phyloP scores from a whole-genome alignment of 2,888 invertebrate species.

The Ectemnius continuus region DNA sequence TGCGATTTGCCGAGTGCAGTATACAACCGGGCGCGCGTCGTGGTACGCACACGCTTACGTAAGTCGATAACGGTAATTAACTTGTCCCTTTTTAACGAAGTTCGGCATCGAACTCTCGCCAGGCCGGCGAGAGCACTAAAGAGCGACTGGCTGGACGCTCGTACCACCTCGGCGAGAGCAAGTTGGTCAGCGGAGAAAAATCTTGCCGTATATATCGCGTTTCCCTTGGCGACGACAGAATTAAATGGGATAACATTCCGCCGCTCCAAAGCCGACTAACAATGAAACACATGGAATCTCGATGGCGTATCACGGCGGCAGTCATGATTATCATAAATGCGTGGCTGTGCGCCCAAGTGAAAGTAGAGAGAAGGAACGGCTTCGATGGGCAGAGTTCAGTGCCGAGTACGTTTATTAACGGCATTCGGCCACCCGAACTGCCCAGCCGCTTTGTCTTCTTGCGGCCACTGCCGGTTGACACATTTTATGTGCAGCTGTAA shows the following conservation, averaged over 20 bases:
- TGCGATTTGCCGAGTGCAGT: slow-evolving; percentile 32
- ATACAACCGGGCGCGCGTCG: neutral
- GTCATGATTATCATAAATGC: too few species aligned
- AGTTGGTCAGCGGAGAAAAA: too few species aligned
- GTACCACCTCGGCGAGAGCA: too few species aligned
- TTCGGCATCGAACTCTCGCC: slow-evolving; percentile 18
- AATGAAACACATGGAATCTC: slow-evolving; percentile 54
- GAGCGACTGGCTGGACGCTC: too few species aligned
- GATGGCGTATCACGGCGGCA: slow-evolving; percentile 5
- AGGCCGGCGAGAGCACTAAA: neutral
- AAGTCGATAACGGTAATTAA: slow-evolving; percentile 57
- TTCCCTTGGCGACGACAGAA: slow-evolving; percentile 22
- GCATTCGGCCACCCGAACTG: slow-evolving; percentile 12
- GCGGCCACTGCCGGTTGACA: slow-evolving; percentile 14
- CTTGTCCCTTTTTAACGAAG: slow-evolving; percentile 37
- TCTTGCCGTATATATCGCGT: slow-evolving; percentile 6
- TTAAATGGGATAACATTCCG: slow-evolving; percentile 45
- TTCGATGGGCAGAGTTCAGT: slow-evolving; percentile 42
- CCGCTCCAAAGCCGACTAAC: slow-evolving; percentile 18
- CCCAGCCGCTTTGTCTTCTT: slow-evolving; percentile 15
- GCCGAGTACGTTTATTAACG: slow-evolving; percentile 38
- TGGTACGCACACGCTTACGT: slow-evolving; percentile 30
- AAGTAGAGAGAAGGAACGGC: slow-evolving; percentile 30
- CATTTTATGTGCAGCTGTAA: too few species aligned
- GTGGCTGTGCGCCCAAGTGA: slow-evolving; percentile 6